phyloP scores from a whole-genome alignment of 2,113 vertebrate species.

The Poeciliopsis occidentalis region DNA sequence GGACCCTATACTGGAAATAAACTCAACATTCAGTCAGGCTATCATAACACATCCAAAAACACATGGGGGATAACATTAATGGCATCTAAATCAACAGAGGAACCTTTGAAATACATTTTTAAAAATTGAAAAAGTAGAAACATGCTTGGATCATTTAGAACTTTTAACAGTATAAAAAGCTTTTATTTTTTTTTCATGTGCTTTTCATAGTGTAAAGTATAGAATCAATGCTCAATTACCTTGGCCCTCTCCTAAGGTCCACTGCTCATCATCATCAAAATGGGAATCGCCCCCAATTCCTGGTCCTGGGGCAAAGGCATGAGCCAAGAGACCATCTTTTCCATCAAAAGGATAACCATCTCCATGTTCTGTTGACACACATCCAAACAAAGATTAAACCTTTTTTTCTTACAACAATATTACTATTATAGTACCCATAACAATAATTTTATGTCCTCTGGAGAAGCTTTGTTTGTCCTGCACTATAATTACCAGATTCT shows the following conservation, averaged over 20 bases:
- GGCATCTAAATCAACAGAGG: too few relatives aligned
- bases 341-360: conserved; percentile 98
- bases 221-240: conserved; percentile 74
- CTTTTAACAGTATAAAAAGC: neutral
- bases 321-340: conserved; percentile 96
- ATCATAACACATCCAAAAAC: too few relatives aligned
- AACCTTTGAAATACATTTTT: too few relatives aligned
- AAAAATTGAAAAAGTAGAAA: too few relatives aligned
- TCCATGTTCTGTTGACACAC: conserved; percentile 87
- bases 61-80: too few relatives aligned
- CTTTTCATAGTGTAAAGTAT: neutral
- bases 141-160: too few relatives aligned
- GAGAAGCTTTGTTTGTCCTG: conserved; percentile 2
- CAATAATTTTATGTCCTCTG: neutral
- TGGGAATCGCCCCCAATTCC: conserved; percentile 97
- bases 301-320: conserved; percentile 93
- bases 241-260: conserved; percentile 97
- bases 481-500: conserved; percentile 24
- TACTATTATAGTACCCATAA: neutral
- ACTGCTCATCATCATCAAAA: conserved; percentile 97
- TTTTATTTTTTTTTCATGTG: too few relatives aligned
- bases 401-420: neutral
- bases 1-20: too few relatives aligned
- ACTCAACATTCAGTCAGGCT: too few relatives aligned
- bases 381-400: neutral